Conservation (phyloP, 1,140 invertebrate genomes). For the Drosophila varians region DNA sequence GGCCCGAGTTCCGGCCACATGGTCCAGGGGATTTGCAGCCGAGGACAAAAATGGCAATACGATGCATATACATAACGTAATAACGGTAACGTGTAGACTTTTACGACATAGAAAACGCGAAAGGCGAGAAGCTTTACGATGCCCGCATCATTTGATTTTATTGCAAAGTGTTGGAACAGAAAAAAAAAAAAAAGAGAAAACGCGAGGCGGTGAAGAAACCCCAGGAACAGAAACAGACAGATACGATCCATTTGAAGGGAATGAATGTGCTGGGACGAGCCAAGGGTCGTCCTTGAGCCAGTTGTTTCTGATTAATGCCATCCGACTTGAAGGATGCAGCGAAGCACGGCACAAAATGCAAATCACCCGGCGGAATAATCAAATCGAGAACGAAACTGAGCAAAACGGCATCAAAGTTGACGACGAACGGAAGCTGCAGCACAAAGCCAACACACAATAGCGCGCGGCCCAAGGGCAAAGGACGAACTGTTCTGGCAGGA, state of each 20-base stretch:
- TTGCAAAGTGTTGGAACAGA: conserved; percentile 62
- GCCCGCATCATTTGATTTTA: conserved; percentile 80
- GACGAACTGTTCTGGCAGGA: conserved; percentile 10
- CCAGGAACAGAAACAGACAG: conserved; percentile 16
- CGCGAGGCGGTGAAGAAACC: neutral
- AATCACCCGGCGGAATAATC: conserved; percentile 77
- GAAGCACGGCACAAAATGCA: conserved; percentile 68
- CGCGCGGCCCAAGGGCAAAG: conserved; percentile 34
- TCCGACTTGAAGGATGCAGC: conserved; percentile 65
- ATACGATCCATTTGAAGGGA: neutral
- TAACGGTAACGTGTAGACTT: conserved; percentile 68
- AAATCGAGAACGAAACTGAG: conserved; percentile 61
- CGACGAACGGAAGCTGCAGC: conserved; percentile 67
- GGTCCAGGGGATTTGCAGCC: conserved; percentile 58
- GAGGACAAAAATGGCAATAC: conserved; percentile 56
- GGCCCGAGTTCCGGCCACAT: conserved; percentile 13
- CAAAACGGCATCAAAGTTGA: conserved; percentile 69
- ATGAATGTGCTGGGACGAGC: neutral
- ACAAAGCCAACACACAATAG: conserved; percentile 44
- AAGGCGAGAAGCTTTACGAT: conserved; percentile 70
- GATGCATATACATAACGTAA: conserved; percentile 49
- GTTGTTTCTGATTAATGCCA: conserved; percentile 77
- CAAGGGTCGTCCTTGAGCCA: conserved; percentile 65
- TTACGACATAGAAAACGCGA: conserved; percentile 74
- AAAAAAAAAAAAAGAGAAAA: conserved; percentile 1